These are phyloP conservation scores for Alviniconcha marisindica DNA, from an alignment of 1,140 invertebrate genomes.

Conservation along the genomic window DNA sequence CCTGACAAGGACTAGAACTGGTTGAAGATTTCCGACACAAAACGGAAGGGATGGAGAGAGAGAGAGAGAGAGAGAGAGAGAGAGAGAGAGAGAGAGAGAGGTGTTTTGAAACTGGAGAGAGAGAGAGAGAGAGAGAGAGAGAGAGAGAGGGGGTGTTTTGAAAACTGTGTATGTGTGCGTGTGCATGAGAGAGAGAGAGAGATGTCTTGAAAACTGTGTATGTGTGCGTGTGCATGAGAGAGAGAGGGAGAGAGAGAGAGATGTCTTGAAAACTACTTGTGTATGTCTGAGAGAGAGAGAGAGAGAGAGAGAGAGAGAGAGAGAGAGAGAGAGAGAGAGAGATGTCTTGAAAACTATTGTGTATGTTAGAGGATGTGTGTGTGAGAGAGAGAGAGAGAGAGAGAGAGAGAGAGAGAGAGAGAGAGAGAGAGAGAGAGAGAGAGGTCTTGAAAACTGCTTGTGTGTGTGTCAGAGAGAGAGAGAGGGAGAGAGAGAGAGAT, in stretches of 20 bases:
- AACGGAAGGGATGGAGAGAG: no score
- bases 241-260: background rate
- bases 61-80: constrained; percentile 11
- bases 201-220: no score
- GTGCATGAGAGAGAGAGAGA: background rate
- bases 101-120: background rate
- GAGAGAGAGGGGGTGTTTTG: background rate
- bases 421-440: background rate
- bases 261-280: no score
- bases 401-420: background rate
- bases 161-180: background rate
- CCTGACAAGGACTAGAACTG: no score
- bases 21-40: no score
- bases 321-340: constrained; percentile 22
- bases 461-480: background rate
- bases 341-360: no score
- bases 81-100: background rate
- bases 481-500: background rate
- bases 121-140: background rate
- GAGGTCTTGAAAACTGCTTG: no score
- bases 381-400: no score
- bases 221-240: background rate
- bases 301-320: background rate
- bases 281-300: background rate
- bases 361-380: no score